These are phyloP conservation scores for Mesorhabditis spiculigera DNA, from an alignment of 2,888 invertebrate species.

Conservation along the genomic window DNA sequence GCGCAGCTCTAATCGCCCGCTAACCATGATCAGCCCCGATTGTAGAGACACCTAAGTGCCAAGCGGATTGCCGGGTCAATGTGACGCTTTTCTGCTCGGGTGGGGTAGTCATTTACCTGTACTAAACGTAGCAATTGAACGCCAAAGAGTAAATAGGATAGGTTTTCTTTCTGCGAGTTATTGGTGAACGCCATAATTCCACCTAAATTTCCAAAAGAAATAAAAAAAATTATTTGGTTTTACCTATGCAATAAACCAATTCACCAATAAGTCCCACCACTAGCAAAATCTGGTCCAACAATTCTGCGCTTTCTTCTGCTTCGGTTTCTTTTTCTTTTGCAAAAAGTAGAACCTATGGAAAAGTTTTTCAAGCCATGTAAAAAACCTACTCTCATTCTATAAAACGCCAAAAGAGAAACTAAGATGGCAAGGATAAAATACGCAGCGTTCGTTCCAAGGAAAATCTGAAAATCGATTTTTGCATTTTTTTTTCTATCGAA, in stretches of 20 bases:
- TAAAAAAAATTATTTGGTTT: background rate
- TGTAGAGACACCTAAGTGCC: conserved; percentile 36
- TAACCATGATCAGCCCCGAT: conserved; percentile 36
- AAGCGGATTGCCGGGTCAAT: background rate
- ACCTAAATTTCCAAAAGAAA: conserved; percentile 12
- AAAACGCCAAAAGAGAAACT: conserved; percentile 30
- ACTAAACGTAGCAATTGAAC: background rate
- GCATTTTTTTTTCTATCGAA: background rate
- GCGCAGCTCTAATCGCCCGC: conserved; percentile 23
- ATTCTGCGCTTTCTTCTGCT: conserved; percentile 41
- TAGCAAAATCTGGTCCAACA: conserved; percentile 37
- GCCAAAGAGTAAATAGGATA: conserved; percentile 5
- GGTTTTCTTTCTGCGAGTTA: conserved; percentile 15
- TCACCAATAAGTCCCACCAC: conserved; percentile 43
- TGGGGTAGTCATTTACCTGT: background rate
- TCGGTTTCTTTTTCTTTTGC: conserved; percentile 29
- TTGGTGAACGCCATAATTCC: conserved; percentile 40
- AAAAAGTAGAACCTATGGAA: conserved; percentile 24
- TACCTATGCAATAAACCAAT: conserved; percentile 33
- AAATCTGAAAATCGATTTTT: conserved; percentile 24
- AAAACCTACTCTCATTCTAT: conserved; percentile 32
- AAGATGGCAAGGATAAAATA: conserved; percentile 36
- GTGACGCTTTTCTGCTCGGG: background rate
- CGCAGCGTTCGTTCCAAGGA: conserved; percentile 35
- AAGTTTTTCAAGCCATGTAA: background rate